phyloP scores from a whole-genome alignment of 1,140 invertebrate species.

The Trialeurodes vaporariorum region DNA sequence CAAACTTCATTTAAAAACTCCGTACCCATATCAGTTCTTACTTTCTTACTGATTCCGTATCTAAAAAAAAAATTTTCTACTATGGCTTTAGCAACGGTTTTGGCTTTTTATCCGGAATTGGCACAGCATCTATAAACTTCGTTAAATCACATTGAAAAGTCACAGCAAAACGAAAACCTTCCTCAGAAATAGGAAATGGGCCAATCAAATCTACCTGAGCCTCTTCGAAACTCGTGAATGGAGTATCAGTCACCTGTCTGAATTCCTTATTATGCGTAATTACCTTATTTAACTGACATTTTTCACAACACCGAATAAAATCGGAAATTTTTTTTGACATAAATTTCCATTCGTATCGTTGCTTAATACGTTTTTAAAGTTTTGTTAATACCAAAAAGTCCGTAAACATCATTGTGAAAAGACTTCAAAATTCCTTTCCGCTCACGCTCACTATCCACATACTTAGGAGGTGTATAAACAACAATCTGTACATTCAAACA shows the following conservation, averaged over 20 bases:
- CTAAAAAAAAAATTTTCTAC: slow-evolving; percentile 12
- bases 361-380: background rate
- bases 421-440: background rate
- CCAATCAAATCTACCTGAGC: slow-evolving; percentile 28
- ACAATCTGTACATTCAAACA: background rate
- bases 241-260: slow-evolving; percentile 14
- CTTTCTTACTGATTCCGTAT: slow-evolving; percentile 14
- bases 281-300: background rate
- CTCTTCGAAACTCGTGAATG: slow-evolving; percentile 6
- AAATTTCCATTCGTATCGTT: background rate
- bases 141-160: slow-evolving; percentile 30
- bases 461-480: background rate
- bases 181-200: slow-evolving; percentile 26
- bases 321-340: background rate
- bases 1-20: slow-evolving; percentile 23
- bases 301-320: background rate
- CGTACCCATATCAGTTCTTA: slow-evolving; percentile 16
- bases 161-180: slow-evolving; percentile 28
- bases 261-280: background rate
- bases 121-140: slow-evolving; percentile 29
- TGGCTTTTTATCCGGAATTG: slow-evolving; percentile 23
- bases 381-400: background rate
- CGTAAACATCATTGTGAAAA: background rate
- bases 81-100: slow-evolving; percentile 24
- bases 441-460: background rate